Base-by-base conservation (phyloP, 2,888 invertebrate genomes). In the Ceramica pisi region DNA sequence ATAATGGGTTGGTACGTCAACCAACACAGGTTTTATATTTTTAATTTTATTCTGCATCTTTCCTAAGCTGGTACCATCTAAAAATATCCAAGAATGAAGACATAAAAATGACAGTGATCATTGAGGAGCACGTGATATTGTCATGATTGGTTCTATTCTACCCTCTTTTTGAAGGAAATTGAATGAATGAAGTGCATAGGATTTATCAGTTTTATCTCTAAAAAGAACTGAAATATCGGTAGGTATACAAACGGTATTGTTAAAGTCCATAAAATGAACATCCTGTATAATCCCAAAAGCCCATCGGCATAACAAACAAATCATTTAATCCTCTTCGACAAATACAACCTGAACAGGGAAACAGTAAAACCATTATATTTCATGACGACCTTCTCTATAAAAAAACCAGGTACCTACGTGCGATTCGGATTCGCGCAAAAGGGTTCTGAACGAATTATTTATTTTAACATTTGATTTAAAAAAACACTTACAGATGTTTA, bases 241-340 rank as follows among this genome's bases (percentile, higher is more conserved):
- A 48, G n/a, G 12, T n/a, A 48, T 21, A 62, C 38, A 69, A 62
- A 69, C 3, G 16, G 41, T 50, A 63, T 63, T 35, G 53, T 56
- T 55, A 67, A 62, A 64, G 60, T 53, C 62, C 51, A 26, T 68
- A 59, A 69, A 78, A 74, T 26, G 46, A 64, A 53, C 44, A 80
- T 3, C 5, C 63, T 55, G 2, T 73, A 44, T 75, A 80, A 82
- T 75, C 62, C 62, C 35, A 38, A 61, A 72, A 83, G 57, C 69
- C 62, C 60, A 74, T 56, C 41, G 38, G 51, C 51, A 61, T 19
- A 77, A 69, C 44, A 64, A 81, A 71, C 68, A 70, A 81, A 83
- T 83, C 71, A 67, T 59, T 68, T 81, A 81, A 83, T 71, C 78
- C 67, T 14, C 48, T 73, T 71, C 73, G 59, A 71, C 53, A 71